phyloP scores from a whole-genome alignment of 2,888 invertebrate species.

The Chrysolina americana region DNA sequence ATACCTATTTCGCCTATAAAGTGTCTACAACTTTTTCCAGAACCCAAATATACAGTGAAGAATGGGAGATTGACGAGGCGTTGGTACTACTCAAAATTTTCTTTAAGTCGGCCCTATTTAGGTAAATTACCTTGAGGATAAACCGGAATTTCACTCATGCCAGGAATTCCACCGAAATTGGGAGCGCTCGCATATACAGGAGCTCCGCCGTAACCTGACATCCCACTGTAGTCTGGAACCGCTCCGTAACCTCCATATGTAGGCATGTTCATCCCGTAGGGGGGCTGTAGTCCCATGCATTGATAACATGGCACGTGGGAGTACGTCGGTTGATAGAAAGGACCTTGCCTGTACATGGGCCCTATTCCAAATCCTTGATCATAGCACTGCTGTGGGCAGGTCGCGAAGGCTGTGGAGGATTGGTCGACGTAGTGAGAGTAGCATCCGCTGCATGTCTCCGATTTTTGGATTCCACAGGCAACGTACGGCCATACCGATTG shows the following conservation, averaged over 20 bases:
- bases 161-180: slow-evolving; percentile 23
- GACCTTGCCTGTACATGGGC: slow-evolving; percentile 63
- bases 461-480: slow-evolving; percentile 57
- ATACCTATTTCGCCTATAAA: too few relatives aligned
- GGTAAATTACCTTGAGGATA: neutral
- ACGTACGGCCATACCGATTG: slow-evolving; percentile 67
- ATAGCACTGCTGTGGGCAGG: slow-evolving; percentile 62
- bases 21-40: too few relatives aligned
- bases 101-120: too few relatives aligned
- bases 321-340: slow-evolving; percentile 55
- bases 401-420: slow-evolving; percentile 44
- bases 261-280: slow-evolving; percentile 27
- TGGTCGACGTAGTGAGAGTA: slow-evolving; percentile 61
- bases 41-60: too few relatives aligned
- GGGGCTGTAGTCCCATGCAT: slow-evolving; percentile 32
- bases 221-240: slow-evolving; percentile 1
- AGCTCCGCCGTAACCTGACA: neutral
- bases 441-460: slow-evolving; percentile 63
- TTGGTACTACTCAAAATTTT: too few relatives aligned
- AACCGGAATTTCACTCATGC: slow-evolving; percentile 13
- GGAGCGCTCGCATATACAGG: slow-evolving; percentile 16
- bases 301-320: slow-evolving; percentile 51
- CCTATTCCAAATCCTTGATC: slow-evolving; percentile 62
- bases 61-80: too few relatives aligned
- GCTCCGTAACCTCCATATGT: slow-evolving; percentile 16